Evolutionary conservation across 2,888 invertebrate species (phyloP), one percentile per base, ranked within the genome.

Genomic region (Papilio gigon): DNA sequence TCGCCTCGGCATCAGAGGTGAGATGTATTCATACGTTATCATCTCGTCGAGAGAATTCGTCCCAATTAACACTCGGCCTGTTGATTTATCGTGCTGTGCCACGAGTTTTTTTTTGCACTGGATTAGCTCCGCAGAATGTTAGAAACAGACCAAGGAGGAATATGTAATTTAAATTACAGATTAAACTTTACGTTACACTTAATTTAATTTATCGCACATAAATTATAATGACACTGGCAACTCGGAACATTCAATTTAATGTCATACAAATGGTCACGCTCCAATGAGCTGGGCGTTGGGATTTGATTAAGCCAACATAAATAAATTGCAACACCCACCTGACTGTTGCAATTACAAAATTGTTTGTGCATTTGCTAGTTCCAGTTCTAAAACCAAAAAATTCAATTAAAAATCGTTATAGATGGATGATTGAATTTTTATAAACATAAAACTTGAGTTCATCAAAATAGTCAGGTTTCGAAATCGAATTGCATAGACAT

Each of bases 51-150:
- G 81, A 80, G 85, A 84, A 88, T 88, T 87, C 88, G 85, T 87
- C 84, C 90, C 89, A 91, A 91, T 91, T 91, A 90, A 90, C 91
- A 90, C 89, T 82, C 82, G 76, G 73, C 78, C 77, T 76, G 81
- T 78, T 89, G 87, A 90, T 89, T 90, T 90, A 90, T 88, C 77
- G 78, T 69, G 81, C 79, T 81, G 83, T 83, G 84, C 81, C 80
- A 81, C 79, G 78, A 79, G 78, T 86, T 87, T 88, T 86, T 87
- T 88, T 87, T 85, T 86, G 86, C 79, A 80, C 80, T 77, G 81
- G 84, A 85, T 87, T 84, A 83, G 82, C 79, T 76, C 73, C 78
- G 73, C 77, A 80, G 85, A 81, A 85, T 85, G 88, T 87, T 80
- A 81, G 80, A 78, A 84, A 86, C 83, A 84, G 81, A 76, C 72